Conservation (phyloP, 1,140 invertebrate genomes). For the Drosophila sp. region DNA sequence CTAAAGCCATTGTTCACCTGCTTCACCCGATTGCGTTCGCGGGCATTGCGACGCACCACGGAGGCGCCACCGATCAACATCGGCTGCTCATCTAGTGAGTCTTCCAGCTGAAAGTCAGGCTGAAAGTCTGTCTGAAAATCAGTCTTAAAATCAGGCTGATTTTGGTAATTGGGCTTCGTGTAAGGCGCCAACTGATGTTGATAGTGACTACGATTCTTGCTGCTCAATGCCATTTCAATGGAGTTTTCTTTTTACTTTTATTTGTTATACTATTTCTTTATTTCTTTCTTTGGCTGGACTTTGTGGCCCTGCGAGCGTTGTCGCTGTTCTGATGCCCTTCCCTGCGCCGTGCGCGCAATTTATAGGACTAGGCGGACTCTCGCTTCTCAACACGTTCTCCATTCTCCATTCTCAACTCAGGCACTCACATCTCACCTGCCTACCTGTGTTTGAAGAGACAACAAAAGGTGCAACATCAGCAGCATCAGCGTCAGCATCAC, state of each 20-base stretch:
- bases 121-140: too few relatives aligned
- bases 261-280: neutral
- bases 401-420: constrained; percentile 27
- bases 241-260: neutral
- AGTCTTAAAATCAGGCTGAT: neutral
- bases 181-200: constrained; percentile 37
- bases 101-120: neutral
- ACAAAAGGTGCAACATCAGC: constrained; percentile 52
- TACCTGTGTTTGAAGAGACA: constrained; percentile 32
- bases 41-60: constrained; percentile 95
- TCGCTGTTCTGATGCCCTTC: constrained; percentile 82
- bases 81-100: constrained; percentile 26
- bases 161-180: constrained; percentile 30
- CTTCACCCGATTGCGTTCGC: constrained; percentile 97
- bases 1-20: constrained; percentile 98
- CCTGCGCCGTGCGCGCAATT: constrained; percentile 71
- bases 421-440: constrained; percentile 31
- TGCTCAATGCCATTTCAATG: constrained; percentile 57
- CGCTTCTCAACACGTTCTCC: too few relatives aligned
- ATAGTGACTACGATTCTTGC: constrained; percentile 37
- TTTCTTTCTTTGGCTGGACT: constrained; percentile 10
- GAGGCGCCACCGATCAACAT: constrained; percentile 84
- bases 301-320: constrained; percentile 53
- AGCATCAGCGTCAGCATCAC: too few relatives aligned
- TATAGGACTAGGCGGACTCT: constrained; percentile 66